These are phyloP conservation scores for Squalus acanthias DNA, from an alignment of 2,797 vertebrate species.

Conservation along the genomic window DNA sequence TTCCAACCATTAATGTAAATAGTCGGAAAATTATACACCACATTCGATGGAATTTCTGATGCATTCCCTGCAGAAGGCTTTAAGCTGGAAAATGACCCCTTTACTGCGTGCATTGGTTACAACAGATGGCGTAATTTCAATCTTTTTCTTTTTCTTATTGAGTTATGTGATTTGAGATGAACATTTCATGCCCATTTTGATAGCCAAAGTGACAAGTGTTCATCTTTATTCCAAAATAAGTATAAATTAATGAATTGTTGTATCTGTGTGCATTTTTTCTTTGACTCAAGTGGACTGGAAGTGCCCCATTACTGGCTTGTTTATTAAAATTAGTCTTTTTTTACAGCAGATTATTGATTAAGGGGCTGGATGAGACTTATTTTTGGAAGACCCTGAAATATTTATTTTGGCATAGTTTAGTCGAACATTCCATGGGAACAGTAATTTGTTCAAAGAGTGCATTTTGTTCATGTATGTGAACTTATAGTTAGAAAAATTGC, in stretches of 20 bases:
- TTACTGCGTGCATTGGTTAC: neutral
- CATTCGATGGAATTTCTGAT: neutral
- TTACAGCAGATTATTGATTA: conserved; percentile 14
- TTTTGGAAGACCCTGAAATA: conserved; percentile 17
- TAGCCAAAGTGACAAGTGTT: neutral
- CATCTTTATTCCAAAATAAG: neutral
- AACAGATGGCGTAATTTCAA: neutral
- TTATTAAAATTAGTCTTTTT: neutral
- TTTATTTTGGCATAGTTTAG: conserved; percentile 13
- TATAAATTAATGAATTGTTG: neutral
- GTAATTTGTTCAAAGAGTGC: neutral
- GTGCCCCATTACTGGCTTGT: neutral
- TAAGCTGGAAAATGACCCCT: neutral
- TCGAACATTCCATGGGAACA: conserved; percentile 23
- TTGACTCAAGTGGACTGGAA: neutral
- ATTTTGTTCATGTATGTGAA: neutral
- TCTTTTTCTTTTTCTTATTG: neutral
- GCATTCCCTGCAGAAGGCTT: neutral
- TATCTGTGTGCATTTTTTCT: neutral
- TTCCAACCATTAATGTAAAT: neutral
- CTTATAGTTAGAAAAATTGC: neutral
- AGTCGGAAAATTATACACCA: neutral
- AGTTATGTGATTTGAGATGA: neutral
- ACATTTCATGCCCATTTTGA: neutral
- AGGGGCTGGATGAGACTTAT: neutral